Evolutionary conservation across 1,140 invertebrate genomes (phyloP), one percentile per base, ranked within the genome.

Genomic region (Agrypnia vestita): DNA sequence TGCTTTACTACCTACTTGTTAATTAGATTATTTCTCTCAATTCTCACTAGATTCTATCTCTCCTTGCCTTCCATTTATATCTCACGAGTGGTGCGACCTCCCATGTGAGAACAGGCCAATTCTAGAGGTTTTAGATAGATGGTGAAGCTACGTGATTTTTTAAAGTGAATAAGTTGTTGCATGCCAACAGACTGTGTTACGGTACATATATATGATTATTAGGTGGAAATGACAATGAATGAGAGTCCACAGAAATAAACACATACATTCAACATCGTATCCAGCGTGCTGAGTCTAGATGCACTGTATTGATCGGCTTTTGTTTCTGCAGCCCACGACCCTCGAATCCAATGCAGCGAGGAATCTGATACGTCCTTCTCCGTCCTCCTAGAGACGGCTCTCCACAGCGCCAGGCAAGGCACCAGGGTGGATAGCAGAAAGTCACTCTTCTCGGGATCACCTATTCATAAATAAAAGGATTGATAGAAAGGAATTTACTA

Each of bases 281-380:
- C 6, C 44, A 69, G 64, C 44, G 44, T 69, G 13, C n/a, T 15
- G 7, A 44, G n/a, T 47, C 15, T 47, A 44, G 64, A 35, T 10
- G 64, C 1, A 15, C 9, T 12, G 49, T 51, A 15, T 12, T 15
- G 64, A n/a, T 47, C 44, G 1, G 44, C 46, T 15, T 13, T 69
- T 35, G 64, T 76, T 35, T 59, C 55, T 21, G 51, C 44, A 55
- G 59, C 59, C 73, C 73, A 76, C 12, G 46, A 13, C n/a, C 12
- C 69, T 43, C 69, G 47, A 47, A 55, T n/a, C 47, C 49, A 25
- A 12, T 35, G 15, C 15, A 73, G 69, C 19, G 69, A 51, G 51
- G 47, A 55, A n/a, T 73, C 69, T 4, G 11, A 51, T n/a, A 55
- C 3, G 47, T 73, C 51, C 47, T 12, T 25, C 35, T 73, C 69